Evolutionary conservation across 2,888 invertebrate genomes (phyloP), one percentile per base, ranked within the genome.

Genomic region (Drosophila paramelanica): DNA sequence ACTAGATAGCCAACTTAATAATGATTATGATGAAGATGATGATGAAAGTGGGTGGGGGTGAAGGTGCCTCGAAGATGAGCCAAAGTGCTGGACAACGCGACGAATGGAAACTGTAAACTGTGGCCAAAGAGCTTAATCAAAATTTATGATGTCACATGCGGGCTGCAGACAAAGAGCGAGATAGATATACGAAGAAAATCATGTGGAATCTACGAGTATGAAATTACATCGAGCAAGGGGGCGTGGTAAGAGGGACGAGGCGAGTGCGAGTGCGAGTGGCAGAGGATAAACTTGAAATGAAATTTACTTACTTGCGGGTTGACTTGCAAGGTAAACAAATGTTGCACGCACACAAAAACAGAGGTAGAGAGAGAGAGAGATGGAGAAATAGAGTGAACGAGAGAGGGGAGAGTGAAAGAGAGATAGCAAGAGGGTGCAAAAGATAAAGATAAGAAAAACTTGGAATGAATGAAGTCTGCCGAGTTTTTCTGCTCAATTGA

Each of bases 91-190:
- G 52, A 62, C 66, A 70, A 42, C 42, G 66, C 65, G 50, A 39
- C 45, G 17, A 64, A 45, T 71, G 66, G 73, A 79, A 82, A 85
- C 85, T 85, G 77, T 79, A 81, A 85, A 81, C 81, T 81, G 85
- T 82, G 80, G 80, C 75, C 78, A 82, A 86, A 75, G 80, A 80
- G 80, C 83, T 82, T 82, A 78, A 82, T 82, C 82, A 83, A 80
- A 82, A 82, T 82, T 82, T 86, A 86, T 82, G 80, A 80, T 86
- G 83, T 77, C 77, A 79, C 77, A 79, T 68, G 76, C 81, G 81
- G 68, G 70, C 27, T 60, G 23, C 51, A 65, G 27, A 23, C n/a
- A 42, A 23, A 36, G 17, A 45, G 17, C 5, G 4, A 13, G 17
- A 8, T 45, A 10, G 10, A 11, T 23, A 20, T 31, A 31, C 10